Evolutionary conservation across 2,888 invertebrate genomes (phyloP).

Genomic region (Leptopilina syphax): DNA sequence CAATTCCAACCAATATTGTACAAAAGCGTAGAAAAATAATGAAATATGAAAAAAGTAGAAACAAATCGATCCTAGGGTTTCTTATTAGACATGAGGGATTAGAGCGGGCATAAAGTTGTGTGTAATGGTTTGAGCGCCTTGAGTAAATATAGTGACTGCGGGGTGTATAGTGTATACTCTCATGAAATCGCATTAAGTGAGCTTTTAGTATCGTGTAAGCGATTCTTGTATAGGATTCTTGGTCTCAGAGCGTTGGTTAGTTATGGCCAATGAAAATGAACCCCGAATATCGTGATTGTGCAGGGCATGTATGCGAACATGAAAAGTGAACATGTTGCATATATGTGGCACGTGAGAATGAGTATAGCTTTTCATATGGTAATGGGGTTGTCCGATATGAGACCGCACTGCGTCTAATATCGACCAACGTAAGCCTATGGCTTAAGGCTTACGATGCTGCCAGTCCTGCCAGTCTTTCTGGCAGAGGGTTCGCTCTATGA

Average conservation of each 20-base stretch:
- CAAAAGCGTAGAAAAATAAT: too few relatives aligned
- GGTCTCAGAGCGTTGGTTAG: slow-evolving; percentile 32
- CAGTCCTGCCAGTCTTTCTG: slow-evolving; percentile 29
- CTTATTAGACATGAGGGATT: slow-evolving; percentile 9
- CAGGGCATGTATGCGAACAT: slow-evolving; percentile 8
- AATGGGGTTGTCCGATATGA: slow-evolving; percentile 67
- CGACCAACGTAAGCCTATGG: slow-evolving; percentile 51
- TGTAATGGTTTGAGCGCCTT: slow-evolving; percentile 30
- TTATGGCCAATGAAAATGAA: slow-evolving; percentile 43
- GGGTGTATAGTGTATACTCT: slow-evolving; percentile 46
- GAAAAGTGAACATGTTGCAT: not conserved
- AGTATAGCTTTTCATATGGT: slow-evolving; percentile 53
- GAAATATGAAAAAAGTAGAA: not conserved
- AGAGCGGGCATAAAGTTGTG: slow-evolving; percentile 1
- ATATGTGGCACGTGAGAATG: slow-evolving; percentile 27
- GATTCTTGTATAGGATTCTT: slow-evolving; percentile 39
- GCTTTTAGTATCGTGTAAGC: slow-evolving; percentile 57
- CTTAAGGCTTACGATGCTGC: slow-evolving; percentile 52
- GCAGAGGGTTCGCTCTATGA: slow-evolving; percentile 68
- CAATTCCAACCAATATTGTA: too few relatives aligned
- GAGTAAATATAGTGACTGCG: slow-evolving; percentile 40
- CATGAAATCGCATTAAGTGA: slow-evolving; percentile 55
- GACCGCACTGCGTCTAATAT: slow-evolving; percentile 62
- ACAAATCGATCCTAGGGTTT: slow-evolving; percentile 7
- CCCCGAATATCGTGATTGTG: slow-evolving; percentile 23